Percentiles rank a stretch among this genome's conserved stretches.
Evolutionary conservation across 1,140 invertebrate species (phyloP).

Genomic region (Platyura marginata): DNA sequence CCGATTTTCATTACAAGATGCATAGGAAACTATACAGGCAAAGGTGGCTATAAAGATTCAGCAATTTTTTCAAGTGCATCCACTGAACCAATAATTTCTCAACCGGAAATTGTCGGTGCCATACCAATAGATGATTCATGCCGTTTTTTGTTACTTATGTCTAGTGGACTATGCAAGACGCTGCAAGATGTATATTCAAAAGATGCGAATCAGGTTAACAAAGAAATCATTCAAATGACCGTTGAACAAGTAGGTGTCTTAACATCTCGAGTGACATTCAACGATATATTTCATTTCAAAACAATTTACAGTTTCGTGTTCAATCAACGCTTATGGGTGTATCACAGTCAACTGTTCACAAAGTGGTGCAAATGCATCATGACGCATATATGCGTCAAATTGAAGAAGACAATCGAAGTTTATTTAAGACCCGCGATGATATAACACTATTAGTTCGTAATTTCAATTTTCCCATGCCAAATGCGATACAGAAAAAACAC

Average conservation of each 20-base stretch:
- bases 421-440: constrained; percentile 36
- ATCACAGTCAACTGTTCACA: constrained; percentile 73
- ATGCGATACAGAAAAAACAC: constrained; percentile 25
- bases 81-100: constrained; percentile 62
- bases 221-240: constrained; percentile 57
- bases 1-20: constrained; percentile 58
- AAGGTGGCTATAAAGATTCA: constrained; percentile 71
- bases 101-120: constrained; percentile 65
- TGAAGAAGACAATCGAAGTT: constrained; percentile 25
- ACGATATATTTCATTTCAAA: no score
- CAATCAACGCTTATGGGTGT: constrained; percentile 65
- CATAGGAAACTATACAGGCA: constrained; percentile 77
- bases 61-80: constrained; percentile 44
- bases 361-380: constrained; percentile 66
- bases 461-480: constrained; percentile 62
- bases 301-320: constrained; percentile 43
- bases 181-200: constrained; percentile 54
- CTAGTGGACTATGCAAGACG: constrained; percentile 65
- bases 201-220: constrained; percentile 58
- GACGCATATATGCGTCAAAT: constrained; percentile 48
- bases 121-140: constrained; percentile 62
- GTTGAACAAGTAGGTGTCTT: constrained; percentile 56
- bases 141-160: constrained; percentile 72
- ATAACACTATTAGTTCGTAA: constrained; percentile 74
- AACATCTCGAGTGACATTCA: no score